Conservation (phyloP, 2,797 vertebrate genomes). For the Rhinatrema bivittatum region DNA sequence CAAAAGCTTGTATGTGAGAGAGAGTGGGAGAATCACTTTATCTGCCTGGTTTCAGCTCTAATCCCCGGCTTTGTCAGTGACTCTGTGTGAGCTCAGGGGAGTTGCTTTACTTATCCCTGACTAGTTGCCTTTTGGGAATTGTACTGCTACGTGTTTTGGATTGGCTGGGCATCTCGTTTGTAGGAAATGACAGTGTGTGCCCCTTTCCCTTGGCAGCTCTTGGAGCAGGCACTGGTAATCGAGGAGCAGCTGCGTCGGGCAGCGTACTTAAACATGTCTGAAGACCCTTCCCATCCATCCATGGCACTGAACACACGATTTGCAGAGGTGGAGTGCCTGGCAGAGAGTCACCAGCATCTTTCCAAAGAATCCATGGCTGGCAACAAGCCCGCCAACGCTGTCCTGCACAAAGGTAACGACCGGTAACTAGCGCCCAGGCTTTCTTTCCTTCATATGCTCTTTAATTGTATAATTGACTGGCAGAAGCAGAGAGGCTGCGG, state of each 20-base stretch:
- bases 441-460: not conserved
- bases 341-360: constrained; percentile 95
- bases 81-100: no score
- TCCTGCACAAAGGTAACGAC: constrained; percentile 90
- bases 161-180: no score
- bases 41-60: no score
- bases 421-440: constrained; percentile 1
- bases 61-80: no score
- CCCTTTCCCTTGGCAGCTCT: constrained; percentile 51
- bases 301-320: constrained; percentile 97
- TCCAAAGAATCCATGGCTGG: constrained; percentile 98
- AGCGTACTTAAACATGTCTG: constrained; percentile 95
- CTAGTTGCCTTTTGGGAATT: no score
- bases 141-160: no score
- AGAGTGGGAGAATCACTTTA: no score
- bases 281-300: constrained; percentile 91
- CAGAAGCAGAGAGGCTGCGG: not conserved
- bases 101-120: no score
- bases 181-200: no score
- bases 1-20: no score
- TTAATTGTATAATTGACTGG: no score
- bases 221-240: constrained; percentile 93
- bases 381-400: constrained; percentile 95
- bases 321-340: constrained; percentile 93
- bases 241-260: constrained; percentile 93